Evolutionary conservation across 2,888 invertebrate genomes (phyloP).

Genomic region (Cataglyphis altisquamis): DNA sequence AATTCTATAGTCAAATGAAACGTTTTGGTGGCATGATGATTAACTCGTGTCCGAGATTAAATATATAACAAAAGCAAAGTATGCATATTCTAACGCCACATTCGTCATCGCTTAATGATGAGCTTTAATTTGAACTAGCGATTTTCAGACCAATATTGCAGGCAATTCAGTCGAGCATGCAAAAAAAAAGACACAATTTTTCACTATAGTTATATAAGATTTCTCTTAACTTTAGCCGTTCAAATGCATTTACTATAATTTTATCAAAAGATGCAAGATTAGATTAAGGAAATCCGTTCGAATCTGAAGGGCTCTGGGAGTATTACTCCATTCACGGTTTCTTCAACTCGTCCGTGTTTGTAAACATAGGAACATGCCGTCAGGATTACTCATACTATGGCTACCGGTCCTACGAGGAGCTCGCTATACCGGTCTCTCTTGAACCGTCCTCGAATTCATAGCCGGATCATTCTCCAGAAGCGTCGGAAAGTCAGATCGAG

Average conservation of each 20-base stretch:
- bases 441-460: constrained; percentile 29
- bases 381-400: constrained; percentile 79
- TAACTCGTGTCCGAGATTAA: constrained; percentile 47
- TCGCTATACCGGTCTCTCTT: constrained; percentile 67
- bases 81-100: constrained; percentile 24
- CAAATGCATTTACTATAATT: neutral
- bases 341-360: constrained; percentile 81
- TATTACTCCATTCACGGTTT: constrained; percentile 79
- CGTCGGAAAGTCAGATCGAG: constrained; percentile 3
- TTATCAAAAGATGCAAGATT: neutral
- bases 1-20: constrained; percentile 67
- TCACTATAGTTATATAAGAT: too few relatives aligned
- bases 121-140: constrained; percentile 26
- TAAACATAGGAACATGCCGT: constrained; percentile 79
- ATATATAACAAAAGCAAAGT: constrained; percentile 19
- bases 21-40: constrained; percentile 45
- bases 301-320: constrained; percentile 52
- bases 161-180: neutral
- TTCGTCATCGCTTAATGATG: constrained; percentile 43
- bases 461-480: constrained; percentile 44
- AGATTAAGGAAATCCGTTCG: constrained; percentile 11
- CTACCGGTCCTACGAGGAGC: constrained; percentile 58
- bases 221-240: neutral
- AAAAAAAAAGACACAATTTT: neutral
- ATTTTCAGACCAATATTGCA: neutral